A percentile compares a stretch with the other conserved stretches of the same genome.
Conservation (phyloP, 2,797 vertebrate species). For the Pampus argenteus region DNA sequence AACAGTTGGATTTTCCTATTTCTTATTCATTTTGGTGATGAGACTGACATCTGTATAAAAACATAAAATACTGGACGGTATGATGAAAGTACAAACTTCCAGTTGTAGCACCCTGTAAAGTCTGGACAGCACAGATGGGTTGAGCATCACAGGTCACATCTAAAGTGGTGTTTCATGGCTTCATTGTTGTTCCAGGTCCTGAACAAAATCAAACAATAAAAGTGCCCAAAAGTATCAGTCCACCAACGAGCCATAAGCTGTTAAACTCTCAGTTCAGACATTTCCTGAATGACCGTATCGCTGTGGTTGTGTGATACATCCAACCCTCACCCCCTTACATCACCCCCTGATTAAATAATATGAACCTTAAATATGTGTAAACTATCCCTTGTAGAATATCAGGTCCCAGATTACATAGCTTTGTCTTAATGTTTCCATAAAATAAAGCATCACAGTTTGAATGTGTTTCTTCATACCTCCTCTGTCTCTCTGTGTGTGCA, state of each 20-base stretch:
- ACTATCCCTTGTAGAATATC: slow-evolving; percentile 60
- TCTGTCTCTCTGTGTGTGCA: slow-evolving; percentile 7
- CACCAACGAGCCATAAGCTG: slow-evolving; percentile 81
- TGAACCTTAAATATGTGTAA: slow-evolving; percentile 88
- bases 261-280: slow-evolving; percentile 64
- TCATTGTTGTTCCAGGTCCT: slow-evolving; percentile 41
- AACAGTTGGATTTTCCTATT: slow-evolving; percentile 43
- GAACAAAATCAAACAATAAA: slow-evolving; percentile 55
- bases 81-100: slow-evolving; percentile 68
- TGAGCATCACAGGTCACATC: slow-evolving; percentile 15
- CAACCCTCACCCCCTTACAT: neutral
- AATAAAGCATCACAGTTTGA: slow-evolving; percentile 93
- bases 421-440: slow-evolving; percentile 48
- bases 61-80: slow-evolving; percentile 67
- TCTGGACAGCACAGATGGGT: slow-evolving; percentile 49
- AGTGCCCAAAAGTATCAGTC: slow-evolving; percentile 73
- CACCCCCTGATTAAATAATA: slow-evolving; percentile 85
- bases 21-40: slow-evolving; percentile 31
- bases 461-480: slow-evolving; percentile 77
- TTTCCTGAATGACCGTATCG: slow-evolving; percentile 47
- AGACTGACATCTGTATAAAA: slow-evolving; percentile 72
- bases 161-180: slow-evolving; percentile 33
- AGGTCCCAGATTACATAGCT: slow-evolving; percentile 64
- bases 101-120: slow-evolving; percentile 77
- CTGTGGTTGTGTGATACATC: slow-evolving; percentile 59